phyloP scores from a whole-genome alignment of 2,797 vertebrate genomes.

The Darevskia mixta region DNA sequence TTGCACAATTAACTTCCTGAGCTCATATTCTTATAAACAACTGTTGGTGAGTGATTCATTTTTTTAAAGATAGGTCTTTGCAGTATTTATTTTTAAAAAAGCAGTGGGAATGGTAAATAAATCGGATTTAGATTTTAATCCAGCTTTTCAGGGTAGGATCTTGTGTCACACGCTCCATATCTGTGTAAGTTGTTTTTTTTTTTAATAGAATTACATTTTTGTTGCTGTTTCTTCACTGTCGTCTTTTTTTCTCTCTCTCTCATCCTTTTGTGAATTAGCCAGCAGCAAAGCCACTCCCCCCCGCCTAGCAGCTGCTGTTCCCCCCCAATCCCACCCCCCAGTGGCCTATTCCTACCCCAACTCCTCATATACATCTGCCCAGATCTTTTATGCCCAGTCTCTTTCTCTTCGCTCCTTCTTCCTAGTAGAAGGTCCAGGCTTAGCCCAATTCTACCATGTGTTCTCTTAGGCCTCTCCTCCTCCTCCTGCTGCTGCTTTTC shows the following conservation, averaged over 20 bases:
- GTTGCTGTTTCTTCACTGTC: constrained; percentile 3
- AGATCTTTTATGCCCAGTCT: neutral
- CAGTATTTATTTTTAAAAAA: neutral
- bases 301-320: neutral
- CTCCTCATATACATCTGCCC: neutral
- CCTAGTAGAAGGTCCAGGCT: neutral
- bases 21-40: neutral
- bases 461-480: neutral
- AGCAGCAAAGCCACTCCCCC: neutral
- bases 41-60: neutral
- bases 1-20: neutral
- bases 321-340: neutral
- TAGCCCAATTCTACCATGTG: neutral
- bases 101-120: neutral
- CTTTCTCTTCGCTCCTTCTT: neutral
- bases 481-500: neutral
- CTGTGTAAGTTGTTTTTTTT: too few relatives aligned
- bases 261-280: neutral
- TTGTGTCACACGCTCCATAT: neutral
- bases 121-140: neutral
- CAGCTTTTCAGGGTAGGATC: neutral
- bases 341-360: neutral
- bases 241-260: constrained; percentile 39
- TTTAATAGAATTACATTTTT: neutral
- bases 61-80: neutral